These are phyloP conservation scores for Oryzias sinensis DNA, from an alignment of 2,797 vertebrate genomes.

Conservation along the genomic window DNA sequence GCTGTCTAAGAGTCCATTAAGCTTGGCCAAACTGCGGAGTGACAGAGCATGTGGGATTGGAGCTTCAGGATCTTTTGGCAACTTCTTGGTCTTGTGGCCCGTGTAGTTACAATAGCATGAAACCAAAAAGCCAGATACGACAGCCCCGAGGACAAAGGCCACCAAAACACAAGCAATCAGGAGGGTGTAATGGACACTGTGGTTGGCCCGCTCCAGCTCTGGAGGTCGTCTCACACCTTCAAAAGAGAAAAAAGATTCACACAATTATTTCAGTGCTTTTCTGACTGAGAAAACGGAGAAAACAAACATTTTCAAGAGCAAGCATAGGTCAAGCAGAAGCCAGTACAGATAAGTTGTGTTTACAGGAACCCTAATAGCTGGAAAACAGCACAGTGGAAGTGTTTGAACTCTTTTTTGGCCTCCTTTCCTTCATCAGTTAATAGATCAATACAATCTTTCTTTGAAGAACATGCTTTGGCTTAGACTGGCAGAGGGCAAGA, in stretches of 20 bases:
- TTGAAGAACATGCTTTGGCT: slow-evolving; percentile 32
- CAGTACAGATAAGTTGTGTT: slow-evolving; percentile 60
- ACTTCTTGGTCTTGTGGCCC: slow-evolving; percentile 78
- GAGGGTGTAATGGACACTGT: slow-evolving; percentile 88
- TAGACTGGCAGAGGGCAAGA: slow-evolving; percentile 44
- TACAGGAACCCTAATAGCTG: slow-evolving; percentile 46
- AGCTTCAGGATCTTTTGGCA: slow-evolving; percentile 84
- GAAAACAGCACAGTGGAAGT: slow-evolving; percentile 48
- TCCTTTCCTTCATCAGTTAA: slow-evolving; percentile 48
- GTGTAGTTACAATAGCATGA: slow-evolving; percentile 89
- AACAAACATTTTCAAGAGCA: slow-evolving; percentile 33
- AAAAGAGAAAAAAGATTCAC: slow-evolving; percentile 36
- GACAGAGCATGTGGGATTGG: slow-evolving; percentile 86
- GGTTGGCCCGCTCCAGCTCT: slow-evolving; percentile 78
- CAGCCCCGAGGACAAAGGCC: slow-evolving; percentile 87
- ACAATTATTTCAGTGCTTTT: slow-evolving; percentile 26
- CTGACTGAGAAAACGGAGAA: slow-evolving; percentile 16
- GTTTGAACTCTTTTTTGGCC: slow-evolving; percentile 56
- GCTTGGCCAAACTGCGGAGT: slow-evolving; percentile 86
- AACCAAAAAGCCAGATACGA: slow-evolving; percentile 88
- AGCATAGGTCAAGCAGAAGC: slow-evolving; percentile 62
- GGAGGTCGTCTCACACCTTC: slow-evolving; percentile 81
- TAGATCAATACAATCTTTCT: slow-evolving; percentile 58
- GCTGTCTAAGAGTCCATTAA: slow-evolving; percentile 84
- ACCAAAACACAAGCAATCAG: slow-evolving; percentile 89